Evolutionary conservation across 2,888 invertebrate genomes (phyloP).

Genomic region (Agrotis ipsilon): DNA sequence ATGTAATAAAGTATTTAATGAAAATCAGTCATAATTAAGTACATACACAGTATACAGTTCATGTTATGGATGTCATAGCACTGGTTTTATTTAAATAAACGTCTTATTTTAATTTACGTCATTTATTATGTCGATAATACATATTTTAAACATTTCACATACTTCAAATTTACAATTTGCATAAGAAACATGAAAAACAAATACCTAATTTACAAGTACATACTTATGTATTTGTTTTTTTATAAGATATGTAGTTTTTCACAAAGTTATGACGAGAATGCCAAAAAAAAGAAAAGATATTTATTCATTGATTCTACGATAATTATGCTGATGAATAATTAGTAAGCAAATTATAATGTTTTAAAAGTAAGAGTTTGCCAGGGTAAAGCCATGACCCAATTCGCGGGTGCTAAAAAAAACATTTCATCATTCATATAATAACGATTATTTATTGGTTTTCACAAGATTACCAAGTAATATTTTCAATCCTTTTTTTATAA

Average conservation of each 20-base stretch:
- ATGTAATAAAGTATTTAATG: constrained; percentile 64
- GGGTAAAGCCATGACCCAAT: background rate
- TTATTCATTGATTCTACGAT: constrained; percentile 27
- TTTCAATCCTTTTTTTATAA: too few species aligned
- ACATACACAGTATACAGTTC: constrained; percentile 54
- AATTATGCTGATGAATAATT: constrained; percentile 4
- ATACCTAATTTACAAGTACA: constrained; percentile 22
- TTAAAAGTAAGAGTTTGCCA: constrained; percentile 3
- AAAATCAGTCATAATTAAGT: constrained; percentile 70
- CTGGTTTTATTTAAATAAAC: constrained; percentile 44
- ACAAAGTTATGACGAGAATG: constrained; percentile 38
- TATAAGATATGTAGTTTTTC: constrained; percentile 56
- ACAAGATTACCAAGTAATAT: too few species aligned
- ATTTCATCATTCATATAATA: too few species aligned
- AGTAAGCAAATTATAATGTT: constrained; percentile 14
- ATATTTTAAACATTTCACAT: constrained; percentile 24
- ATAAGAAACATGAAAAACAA: constrained; percentile 19
- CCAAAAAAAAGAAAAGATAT: background rate
- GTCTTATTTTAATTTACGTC: constrained; percentile 28
- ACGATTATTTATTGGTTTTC: too few species aligned
- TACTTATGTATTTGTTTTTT: constrained; percentile 10
- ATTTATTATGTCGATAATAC: constrained; percentile 34
- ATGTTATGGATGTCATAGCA: constrained; percentile 46
- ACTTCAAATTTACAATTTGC: constrained; percentile 35
- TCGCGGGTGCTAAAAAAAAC: background rate